phyloP scores from a whole-genome alignment of 2,113 vertebrate genomes.

The Brienomyrus longianalis region DNA sequence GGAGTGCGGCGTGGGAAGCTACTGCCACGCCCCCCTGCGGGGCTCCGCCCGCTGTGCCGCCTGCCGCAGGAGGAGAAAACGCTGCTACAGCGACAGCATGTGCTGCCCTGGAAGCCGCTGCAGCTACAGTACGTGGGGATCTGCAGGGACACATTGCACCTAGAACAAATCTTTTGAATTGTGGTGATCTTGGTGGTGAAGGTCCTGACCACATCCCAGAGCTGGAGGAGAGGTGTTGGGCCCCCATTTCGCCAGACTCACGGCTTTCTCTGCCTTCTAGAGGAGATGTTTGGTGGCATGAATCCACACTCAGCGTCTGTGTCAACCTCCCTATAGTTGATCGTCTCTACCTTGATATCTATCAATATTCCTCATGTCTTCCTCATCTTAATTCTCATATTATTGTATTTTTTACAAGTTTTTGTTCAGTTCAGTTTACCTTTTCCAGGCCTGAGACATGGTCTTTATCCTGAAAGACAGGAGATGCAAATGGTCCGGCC shows the following conservation, averaged over 20 bases:
- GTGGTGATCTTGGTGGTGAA: background rate
- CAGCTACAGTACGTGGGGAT: slow-evolving; percentile 67
- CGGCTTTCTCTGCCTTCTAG: background rate
- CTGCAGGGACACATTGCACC: background rate
- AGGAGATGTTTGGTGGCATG: background rate
- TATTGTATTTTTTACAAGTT: too few species aligned
- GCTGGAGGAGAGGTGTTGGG: background rate
- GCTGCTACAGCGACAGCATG: slow-evolving; percentile 80
- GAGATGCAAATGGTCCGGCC: background rate
- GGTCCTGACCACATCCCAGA: background rate
- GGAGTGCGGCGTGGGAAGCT: slow-evolving; percentile 76
- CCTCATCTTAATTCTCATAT: too few species aligned
- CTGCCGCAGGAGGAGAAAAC: slow-evolving; percentile 77
- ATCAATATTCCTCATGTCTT: background rate
- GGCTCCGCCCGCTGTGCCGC: slow-evolving; percentile 65
- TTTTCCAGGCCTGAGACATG: background rate
- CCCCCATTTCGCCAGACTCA: background rate
- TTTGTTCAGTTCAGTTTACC: background rate
- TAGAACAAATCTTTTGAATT: background rate
- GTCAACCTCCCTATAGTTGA: background rate
- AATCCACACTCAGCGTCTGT: background rate
- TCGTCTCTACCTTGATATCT: background rate
- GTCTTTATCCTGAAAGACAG: background rate
- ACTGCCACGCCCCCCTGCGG: slow-evolving; percentile 73
- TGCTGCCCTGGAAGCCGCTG: slow-evolving; percentile 81